Conservation (phyloP, 2,797 vertebrate genomes). For the Urophycis tenuis region DNA sequence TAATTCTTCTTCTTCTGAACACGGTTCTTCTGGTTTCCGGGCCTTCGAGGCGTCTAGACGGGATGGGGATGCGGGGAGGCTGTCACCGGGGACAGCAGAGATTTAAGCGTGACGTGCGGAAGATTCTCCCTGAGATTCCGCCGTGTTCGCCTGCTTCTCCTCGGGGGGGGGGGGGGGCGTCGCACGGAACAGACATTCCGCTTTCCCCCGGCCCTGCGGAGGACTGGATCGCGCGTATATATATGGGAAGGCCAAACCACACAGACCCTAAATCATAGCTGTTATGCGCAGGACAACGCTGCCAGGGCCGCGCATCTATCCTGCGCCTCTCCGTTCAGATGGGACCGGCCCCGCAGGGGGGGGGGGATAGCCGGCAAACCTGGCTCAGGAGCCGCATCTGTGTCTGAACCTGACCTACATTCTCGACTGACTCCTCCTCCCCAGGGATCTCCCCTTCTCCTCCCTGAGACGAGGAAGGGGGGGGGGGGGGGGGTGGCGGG, state of each 20-base stretch:
- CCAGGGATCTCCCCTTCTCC: neutral
- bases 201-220: slow-evolving; percentile 31
- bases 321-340: slow-evolving; percentile 33
- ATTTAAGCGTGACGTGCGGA: slow-evolving; percentile 37
- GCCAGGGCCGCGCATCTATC: slow-evolving; percentile 29
- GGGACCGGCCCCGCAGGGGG: slow-evolving; percentile 16
- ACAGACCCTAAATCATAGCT: slow-evolving; percentile 37
- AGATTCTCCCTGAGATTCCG: slow-evolving; percentile 31
- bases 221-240: slow-evolving; percentile 40
- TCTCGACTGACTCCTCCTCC: neutral
- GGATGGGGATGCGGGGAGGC: slow-evolving; percentile 18
- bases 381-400: neutral
- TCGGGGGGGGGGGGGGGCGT: slow-evolving; percentile 22
- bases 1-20: too few species aligned
- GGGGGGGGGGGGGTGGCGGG: too few species aligned
- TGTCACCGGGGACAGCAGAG: slow-evolving; percentile 38
- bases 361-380: neutral
- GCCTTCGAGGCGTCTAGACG: slow-evolving; percentile 31
- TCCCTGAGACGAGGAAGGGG: neutral
- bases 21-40: too few species aligned
- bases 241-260: slow-evolving; percentile 26
- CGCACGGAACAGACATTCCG: slow-evolving; percentile 27
- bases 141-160: slow-evolving; percentile 30
- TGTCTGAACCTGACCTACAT: neutral
- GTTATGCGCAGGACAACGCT: slow-evolving; percentile 27